phyloP scores from a whole-genome alignment of 2,113 vertebrate genomes.

The Eleginops maclovinus region DNA sequence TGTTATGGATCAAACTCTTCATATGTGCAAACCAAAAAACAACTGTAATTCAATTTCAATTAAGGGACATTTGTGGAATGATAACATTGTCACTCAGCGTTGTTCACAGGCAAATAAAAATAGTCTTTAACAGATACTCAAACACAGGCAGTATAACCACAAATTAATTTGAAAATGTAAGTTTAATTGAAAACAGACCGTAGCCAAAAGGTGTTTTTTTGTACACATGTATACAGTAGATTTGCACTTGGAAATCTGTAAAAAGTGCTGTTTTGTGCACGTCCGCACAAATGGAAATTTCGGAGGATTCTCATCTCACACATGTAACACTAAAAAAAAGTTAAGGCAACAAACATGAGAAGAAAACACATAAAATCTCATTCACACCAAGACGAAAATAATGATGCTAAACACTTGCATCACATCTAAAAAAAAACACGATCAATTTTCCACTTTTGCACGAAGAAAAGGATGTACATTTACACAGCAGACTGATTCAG shows the following conservation, averaged over 20 bases:
- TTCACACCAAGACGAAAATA: constrained; percentile 1
- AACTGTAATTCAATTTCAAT: neutral
- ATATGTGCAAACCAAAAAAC: neutral
- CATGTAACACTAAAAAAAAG: constrained; percentile 33
- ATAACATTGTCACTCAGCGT: neutral
- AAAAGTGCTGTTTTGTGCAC: constrained; percentile 74
- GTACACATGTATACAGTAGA: constrained; percentile 4
- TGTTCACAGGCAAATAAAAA: neutral
- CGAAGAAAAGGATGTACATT: neutral
- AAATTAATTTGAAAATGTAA: neutral
- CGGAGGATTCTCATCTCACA: constrained; percentile 33
- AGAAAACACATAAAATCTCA: constrained; percentile 23
- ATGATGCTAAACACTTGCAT: neutral
- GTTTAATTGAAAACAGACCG: neutral
- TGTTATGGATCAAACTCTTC: neutral
- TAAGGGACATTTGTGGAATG: constrained; percentile 2
- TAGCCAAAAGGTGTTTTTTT: no score
- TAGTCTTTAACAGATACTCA: neutral
- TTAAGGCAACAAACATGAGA: constrained; percentile 60
- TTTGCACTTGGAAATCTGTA: neutral
- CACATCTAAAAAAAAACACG: neutral
- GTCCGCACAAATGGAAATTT: constrained; percentile 32
- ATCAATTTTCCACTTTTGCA: neutral
- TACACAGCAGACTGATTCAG: neutral
- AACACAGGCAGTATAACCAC: neutral